Percentiles rank a stretch among this genome's conserved stretches.
Evolutionary conservation across 2,888 invertebrate species (phyloP).

Genomic region (Cantharis rufa): DNA sequence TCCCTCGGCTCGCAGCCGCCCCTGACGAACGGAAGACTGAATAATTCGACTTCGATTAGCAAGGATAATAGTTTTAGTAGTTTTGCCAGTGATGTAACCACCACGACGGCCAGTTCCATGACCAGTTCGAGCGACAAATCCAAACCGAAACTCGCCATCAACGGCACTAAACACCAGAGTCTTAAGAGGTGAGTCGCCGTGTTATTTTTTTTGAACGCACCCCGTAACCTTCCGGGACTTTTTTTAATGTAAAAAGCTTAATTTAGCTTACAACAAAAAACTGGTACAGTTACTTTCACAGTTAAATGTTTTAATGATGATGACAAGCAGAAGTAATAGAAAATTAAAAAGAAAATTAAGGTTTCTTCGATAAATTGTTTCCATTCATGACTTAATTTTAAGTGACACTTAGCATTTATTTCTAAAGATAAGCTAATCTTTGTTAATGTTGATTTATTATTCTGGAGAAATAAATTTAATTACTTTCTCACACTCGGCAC

Average conservation of each 20-base stretch:
- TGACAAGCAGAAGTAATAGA: not conserved
- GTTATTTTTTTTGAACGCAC: not conserved
- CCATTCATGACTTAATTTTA: not conserved
- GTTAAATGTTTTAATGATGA: slow-evolving; percentile 10
- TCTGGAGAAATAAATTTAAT: not conserved
- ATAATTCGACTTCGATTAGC: slow-evolving; percentile 52
- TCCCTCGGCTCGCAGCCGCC: slow-evolving; percentile 48
- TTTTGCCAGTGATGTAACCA: slow-evolving; percentile 69
- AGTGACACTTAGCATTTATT: not conserved
- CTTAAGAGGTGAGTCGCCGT: slow-evolving; percentile 67
- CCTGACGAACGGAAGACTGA: slow-evolving; percentile 45
- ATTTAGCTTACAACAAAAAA: not conserved
- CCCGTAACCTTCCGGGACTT: not conserved
- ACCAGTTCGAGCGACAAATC: slow-evolving; percentile 67
- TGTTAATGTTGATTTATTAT: not conserved
- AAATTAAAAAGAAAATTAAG: not conserved
- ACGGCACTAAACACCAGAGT: slow-evolving; percentile 72
- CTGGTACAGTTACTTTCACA: slow-evolving; percentile 10
- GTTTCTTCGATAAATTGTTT: slow-evolving; percentile 1
- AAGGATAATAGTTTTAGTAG: slow-evolving; percentile 76
- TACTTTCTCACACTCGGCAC: slow-evolving; percentile 1
- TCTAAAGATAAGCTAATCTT: not conserved
- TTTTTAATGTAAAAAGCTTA: not conserved
- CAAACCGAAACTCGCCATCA: slow-evolving; percentile 69
- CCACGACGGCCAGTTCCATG: slow-evolving; percentile 61